Percentiles rank a stretch among this genome's conserved stretches.
Conservation (phyloP, 2,797 vertebrate species). For the Enteromius unitaeniatus region DNA sequence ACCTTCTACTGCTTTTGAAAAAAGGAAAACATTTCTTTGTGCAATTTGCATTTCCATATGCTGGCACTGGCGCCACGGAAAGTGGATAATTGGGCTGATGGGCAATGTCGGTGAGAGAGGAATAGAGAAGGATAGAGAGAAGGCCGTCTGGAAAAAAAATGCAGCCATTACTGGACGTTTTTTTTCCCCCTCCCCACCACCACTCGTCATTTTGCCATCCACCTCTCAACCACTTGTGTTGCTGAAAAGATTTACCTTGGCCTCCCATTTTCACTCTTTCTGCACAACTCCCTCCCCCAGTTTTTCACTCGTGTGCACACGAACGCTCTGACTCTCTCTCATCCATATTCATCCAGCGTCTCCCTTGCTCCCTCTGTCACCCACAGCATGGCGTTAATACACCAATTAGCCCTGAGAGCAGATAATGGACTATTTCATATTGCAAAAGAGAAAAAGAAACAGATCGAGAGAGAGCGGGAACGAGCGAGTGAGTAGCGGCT, state of each 20-base stretch:
- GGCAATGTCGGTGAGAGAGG: conserved; percentile 79
- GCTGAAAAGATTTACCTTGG: conserved; percentile 85
- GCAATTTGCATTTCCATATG: conserved; percentile 86
- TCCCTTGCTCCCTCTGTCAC: conserved; percentile 77
- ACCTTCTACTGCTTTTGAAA: conserved; percentile 72
- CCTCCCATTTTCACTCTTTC: conserved; percentile 73
- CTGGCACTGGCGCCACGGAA: conserved; percentile 81
- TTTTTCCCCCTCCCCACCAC: conserved; percentile 61
- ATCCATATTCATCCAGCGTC: conserved; percentile 66
- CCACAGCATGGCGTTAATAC: conserved; percentile 82
- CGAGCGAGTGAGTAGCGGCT: not conserved
- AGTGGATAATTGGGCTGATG: conserved; percentile 86
- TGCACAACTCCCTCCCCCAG: conserved; percentile 57
- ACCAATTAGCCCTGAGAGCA: conserved; percentile 86
- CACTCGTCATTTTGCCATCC: conserved; percentile 80
- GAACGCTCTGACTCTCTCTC: conserved; percentile 56
- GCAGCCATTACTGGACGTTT: conserved; percentile 77
- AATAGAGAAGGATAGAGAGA: conserved; percentile 76
- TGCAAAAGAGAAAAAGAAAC: conserved; percentile 73
- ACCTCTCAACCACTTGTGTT: conserved; percentile 84
- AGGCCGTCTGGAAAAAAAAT: conserved; percentile 68
- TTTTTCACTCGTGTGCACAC: conserved; percentile 43
- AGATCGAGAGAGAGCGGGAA: conserved; percentile 61
- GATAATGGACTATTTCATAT: conserved; percentile 86
- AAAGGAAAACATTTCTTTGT: conserved; percentile 71